A percentile compares a stretch with the other conserved stretches of the same genome.
Evolutionary conservation across 2,888 invertebrate species (phyloP).

Genomic region (Hirtodrosophila trivittata): DNA sequence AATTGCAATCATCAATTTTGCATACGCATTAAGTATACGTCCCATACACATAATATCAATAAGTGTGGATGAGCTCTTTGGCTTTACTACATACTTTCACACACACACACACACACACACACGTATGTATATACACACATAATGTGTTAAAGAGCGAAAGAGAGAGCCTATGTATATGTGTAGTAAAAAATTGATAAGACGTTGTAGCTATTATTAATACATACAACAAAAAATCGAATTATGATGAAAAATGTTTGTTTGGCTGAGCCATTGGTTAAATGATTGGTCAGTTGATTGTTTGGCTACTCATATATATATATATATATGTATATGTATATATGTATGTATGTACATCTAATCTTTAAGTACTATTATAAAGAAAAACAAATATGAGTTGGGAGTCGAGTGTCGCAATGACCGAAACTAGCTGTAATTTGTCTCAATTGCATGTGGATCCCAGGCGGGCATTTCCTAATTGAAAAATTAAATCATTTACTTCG

Average conservation of each 20-base stretch:
- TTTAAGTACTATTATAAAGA: conserved; percentile 20
- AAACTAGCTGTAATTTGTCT: conserved; percentile 59
- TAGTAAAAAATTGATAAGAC: conserved; percentile 56
- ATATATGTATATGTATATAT: too few species aligned
- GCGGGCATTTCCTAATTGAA: conserved; percentile 70
- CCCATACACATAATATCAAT: conserved; percentile 9
- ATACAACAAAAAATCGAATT: conserved; percentile 36
- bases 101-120: conserved; percentile 2
- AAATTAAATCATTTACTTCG: conserved; percentile 76
- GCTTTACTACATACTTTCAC: conserved; percentile 21
- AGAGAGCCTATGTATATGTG: conserved; percentile 18
- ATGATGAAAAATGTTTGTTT: conserved; percentile 47
- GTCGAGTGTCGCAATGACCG: conserved; percentile 32
- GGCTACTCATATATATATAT: too few species aligned
- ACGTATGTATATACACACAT: conserved; percentile 6
- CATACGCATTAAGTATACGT: conserved; percentile 68
- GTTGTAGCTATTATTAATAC: conserved; percentile 57
- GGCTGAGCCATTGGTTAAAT: conserved; percentile 5
- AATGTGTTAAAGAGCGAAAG: conserved; percentile 1
- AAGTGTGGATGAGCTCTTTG: conserved; percentile 23
- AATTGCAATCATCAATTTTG: conserved; percentile 66
- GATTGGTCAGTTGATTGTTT: too few species aligned
- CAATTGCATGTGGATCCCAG: conserved; percentile 58
- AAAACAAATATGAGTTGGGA: not conserved
- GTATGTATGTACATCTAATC: conserved; percentile 31